Conservation (phyloP, 2,797 vertebrate genomes). For the Helarctos malayanus region DNA sequence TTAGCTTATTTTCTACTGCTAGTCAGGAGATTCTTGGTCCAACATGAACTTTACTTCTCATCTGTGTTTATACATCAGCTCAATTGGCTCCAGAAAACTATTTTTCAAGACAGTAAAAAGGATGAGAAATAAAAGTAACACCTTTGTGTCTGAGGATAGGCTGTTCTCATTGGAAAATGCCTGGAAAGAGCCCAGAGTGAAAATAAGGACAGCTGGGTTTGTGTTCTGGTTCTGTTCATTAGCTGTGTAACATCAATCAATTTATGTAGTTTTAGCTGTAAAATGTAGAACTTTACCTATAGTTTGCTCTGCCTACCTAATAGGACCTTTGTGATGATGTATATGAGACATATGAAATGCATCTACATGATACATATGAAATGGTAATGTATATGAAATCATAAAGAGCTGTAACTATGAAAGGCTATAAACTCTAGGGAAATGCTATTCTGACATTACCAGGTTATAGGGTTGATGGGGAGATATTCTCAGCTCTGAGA, state of each 20-base stretch:
- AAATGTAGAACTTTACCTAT: background rate
- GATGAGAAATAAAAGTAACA: background rate
- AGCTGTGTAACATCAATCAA: background rate
- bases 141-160: background rate
- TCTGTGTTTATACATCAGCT: constrained; percentile 7
- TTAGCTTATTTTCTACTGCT: background rate
- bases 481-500: background rate
- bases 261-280: background rate
- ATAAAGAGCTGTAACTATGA: background rate
- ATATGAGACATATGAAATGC: background rate
- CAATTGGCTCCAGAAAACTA: background rate
- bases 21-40: background rate
- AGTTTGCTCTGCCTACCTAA: background rate
- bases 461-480: background rate
- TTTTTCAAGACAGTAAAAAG: background rate
- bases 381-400: background rate
- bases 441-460: background rate
- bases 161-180: background rate
- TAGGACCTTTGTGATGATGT: background rate
- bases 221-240: background rate
- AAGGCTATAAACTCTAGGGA: background rate
- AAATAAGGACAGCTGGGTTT: background rate
- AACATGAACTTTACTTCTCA: background rate
- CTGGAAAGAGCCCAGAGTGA: background rate
- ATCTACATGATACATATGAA: background rate